Conservation (phyloP, 2,113 vertebrate species). For the Poeciliopsis occidentalis region DNA sequence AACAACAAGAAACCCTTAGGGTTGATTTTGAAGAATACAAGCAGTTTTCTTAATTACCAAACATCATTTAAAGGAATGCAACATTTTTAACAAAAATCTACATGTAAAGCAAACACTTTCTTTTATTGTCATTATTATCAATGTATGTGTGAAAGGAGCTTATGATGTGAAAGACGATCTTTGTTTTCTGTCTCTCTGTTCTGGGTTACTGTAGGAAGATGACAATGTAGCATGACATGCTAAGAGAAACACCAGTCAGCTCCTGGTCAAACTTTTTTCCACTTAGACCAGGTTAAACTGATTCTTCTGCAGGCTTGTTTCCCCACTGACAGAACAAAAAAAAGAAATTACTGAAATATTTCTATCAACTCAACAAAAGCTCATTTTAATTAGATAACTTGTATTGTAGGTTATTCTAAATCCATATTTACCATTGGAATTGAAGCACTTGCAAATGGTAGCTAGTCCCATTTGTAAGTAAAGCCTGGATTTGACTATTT, state of each 20-base stretch:
- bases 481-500: background rate
- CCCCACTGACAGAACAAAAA: background rate
- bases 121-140: background rate
- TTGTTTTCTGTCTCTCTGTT: background rate
- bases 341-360: background rate
- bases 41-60: no score
- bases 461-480: background rate
- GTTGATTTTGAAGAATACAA: background rate
- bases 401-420: background rate
- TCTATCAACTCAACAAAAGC: background rate
- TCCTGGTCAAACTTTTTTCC: background rate
- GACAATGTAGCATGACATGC: background rate
- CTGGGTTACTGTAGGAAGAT: background rate
- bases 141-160: background rate
- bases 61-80: background rate
- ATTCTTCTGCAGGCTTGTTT: background rate
- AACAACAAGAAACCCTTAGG: background rate
- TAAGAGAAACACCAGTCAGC: background rate
- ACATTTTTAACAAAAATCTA: background rate
- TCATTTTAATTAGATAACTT: background rate
- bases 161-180: background rate
- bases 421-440: background rate
- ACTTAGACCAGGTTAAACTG: background rate
- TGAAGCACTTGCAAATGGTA: background rate
- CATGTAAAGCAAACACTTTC: background rate